Percentiles rank a stretch among this genome's conserved stretches.
Conservation (phyloP, 2,113 vertebrate species). For the Synodontis membranacea region DNA sequence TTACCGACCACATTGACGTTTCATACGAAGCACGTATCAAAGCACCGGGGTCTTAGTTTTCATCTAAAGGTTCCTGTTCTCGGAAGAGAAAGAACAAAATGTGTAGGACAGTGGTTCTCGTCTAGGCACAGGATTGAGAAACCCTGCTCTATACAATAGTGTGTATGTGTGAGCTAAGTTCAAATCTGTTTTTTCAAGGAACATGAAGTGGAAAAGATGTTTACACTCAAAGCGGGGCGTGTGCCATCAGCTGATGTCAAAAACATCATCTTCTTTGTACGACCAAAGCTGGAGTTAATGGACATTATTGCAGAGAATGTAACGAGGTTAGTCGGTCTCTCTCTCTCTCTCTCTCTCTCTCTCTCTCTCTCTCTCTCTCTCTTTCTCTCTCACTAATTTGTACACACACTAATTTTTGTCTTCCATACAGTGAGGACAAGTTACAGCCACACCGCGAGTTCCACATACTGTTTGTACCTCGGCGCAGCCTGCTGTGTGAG, state of each 20-base stretch:
- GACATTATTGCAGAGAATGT: slow-evolving; percentile 95
- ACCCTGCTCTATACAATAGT: not conserved
- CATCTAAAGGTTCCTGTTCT: too few relatives aligned
- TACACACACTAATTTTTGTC: slow-evolving; percentile 6
- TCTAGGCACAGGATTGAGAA: not conserved
- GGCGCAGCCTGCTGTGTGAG: slow-evolving; percentile 91
- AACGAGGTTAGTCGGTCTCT: slow-evolving; percentile 72
- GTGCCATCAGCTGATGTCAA: slow-evolving; percentile 91
- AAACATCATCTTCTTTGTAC: slow-evolving; percentile 95
- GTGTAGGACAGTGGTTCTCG: not conserved
- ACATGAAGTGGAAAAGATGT: slow-evolving; percentile 99
- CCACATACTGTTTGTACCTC: slow-evolving; percentile 94
- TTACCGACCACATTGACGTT: too few relatives aligned
- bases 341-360: slow-evolving; percentile 8
- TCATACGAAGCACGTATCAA: too few relatives aligned
- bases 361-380: not conserved
- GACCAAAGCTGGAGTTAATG: slow-evolving; percentile 93
- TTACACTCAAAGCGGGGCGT: slow-evolving; percentile 88
- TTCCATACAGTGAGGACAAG: slow-evolving; percentile 82
- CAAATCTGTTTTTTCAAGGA: slow-evolving; percentile 72
- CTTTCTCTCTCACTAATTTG: not conserved
- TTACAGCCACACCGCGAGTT: slow-evolving; percentile 84
- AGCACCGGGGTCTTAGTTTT: too few relatives aligned
- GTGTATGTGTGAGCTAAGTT: not conserved
- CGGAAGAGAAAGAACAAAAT: not conserved